Base-by-base conservation (phyloP, 1,140 invertebrate genomes). In the Tetragnatha versicolor region DNA sequence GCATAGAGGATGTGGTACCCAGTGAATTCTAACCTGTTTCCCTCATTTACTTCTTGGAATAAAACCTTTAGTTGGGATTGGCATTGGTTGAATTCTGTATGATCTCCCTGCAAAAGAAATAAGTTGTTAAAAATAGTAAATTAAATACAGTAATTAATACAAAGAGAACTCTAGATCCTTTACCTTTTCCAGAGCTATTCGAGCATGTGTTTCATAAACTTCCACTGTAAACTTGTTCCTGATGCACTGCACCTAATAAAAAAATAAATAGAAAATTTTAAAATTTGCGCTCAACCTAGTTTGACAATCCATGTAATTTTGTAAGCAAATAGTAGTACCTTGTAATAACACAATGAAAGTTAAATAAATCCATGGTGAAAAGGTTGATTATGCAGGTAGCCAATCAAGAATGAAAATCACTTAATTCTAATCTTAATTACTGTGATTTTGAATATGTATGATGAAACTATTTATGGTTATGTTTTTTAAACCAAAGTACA, bases 71-170 rank as follows among this genome's bases (percentile, higher is more conserved):
- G 87, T 87, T 99, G 97, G 45, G 96, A 97, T 87, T 99, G 97
- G 86, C 97, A 99, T 85, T 99, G 97, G 88, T 99, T 99, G 84
- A 98, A 99, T 86, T 99, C 97, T 85, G 97, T 96, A 86, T 98
- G 95, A 85, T 99, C 97, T 51, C 94, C 94, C 85, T 88, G 66
- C 22, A 82, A 79, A 60, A 27, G 53, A 76, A 69, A 63, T 55
- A 58, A 33, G 58, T 45, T 6, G 25, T 58, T 58, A 47, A 47
- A 1, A 2, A 47, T 47, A 12, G 20, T 47, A 20, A 47, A 47
- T 47, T 47, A 17, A 17, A 3, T 20, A 47, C 12, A 73, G n/a
- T 39, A 55, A 73, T 58, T n/a, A 37, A n/a, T 29, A 39, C 58
- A 22, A 31, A 3, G 3, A 61, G 17, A 61, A 14, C n/a, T 10